A percentile compares a stretch with the other conserved stretches of the same genome.
Evolutionary conservation across 2,113 vertebrate species (phyloP).

Genomic region (human (Homo sapiens)): GRCh38 chr6:94028001-94028500

Average conservation of each 20-base stretch:
- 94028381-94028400: neutral
- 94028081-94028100: neutral
- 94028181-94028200: neutral
- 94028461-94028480: neutral
- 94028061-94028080: neutral
- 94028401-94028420: neutral
- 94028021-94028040: neutral
- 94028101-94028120: neutral
- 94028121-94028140: neutral
- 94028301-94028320: neutral
- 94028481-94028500: neutral
- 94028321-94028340: neutral
- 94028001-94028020: neutral
- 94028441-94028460: neutral
- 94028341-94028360: neutral
- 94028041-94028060: neutral
- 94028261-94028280: neutral
- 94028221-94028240: neutral
- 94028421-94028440: neutral
- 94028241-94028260: neutral
- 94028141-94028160: rapidly evolving
- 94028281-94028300: neutral
- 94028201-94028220: neutral
- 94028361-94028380: neutral
- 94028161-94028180: neutral